phyloP scores from a whole-genome alignment of 2,888 invertebrate species.

The Drosophila rellima region DNA sequence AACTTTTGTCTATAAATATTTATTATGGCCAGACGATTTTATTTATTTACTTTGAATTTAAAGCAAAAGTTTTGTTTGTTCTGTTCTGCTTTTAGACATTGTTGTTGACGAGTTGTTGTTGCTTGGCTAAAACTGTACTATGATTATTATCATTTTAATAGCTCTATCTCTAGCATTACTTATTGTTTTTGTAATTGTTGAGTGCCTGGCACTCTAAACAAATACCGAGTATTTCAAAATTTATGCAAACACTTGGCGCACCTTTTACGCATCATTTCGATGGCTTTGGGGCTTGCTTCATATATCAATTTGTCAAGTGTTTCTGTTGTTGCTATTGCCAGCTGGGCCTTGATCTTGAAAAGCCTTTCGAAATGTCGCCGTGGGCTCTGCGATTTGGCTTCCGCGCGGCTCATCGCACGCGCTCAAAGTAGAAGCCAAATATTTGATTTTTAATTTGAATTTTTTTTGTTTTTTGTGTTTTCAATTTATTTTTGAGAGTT shows the following conservation, averaged over 20 bases:
- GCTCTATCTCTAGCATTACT: constrained; percentile 41
- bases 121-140: constrained; percentile 37
- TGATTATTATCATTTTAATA: constrained; percentile 48
- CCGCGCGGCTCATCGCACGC: constrained; percentile 68
- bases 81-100: constrained; percentile 40
- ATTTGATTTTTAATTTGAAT: constrained; percentile 24
- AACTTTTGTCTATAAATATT: constrained; percentile 72
- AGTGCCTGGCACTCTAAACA: constrained; percentile 69
- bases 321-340: constrained; percentile 29
- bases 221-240: constrained; percentile 66
- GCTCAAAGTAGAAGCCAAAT: constrained; percentile 45
- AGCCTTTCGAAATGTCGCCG: constrained; percentile 76
- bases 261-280: constrained; percentile 68
- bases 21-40: constrained; percentile 51
- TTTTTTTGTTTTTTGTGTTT: constrained; percentile 8
- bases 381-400: constrained; percentile 47
- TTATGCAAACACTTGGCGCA: constrained; percentile 74
- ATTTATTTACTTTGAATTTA: constrained; percentile 71
- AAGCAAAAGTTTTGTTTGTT: constrained; percentile 52
- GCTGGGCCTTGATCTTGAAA: constrained; percentile 75
- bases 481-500: constrained; percentile 4
- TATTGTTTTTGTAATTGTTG: constrained; percentile 46
- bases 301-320: constrained; percentile 67
- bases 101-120: constrained; percentile 1
- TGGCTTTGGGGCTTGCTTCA: constrained; percentile 64